Percentiles rank a stretch among this genome's conserved stretches.
These are phyloP conservation scores for Hydra vulgaris DNA, from an alignment of 30 jellyfish, hydroid and myxozoan genomes.

Conservation along the genomic window DNA sequence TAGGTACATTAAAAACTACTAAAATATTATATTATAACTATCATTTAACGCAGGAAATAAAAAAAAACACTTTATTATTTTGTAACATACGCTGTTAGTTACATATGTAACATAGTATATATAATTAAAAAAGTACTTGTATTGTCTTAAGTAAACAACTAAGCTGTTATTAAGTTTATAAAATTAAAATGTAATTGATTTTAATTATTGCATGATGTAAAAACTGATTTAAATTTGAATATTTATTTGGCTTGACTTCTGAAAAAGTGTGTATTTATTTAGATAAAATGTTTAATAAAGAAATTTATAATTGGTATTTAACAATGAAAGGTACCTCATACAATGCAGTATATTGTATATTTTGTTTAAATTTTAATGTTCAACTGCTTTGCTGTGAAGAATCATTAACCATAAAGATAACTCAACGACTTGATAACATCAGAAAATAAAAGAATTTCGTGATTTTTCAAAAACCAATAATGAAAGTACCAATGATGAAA, in stretches of 20 bases:
- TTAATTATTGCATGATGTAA: background rate
- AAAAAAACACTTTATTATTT: no score
- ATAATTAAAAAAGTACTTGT: background rate
- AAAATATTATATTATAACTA: no score
- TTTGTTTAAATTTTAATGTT: background rate
- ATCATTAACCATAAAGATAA: background rate
- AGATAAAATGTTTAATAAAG: background rate
- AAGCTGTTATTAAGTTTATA: background rate
- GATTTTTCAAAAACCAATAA: background rate
- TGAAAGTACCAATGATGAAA: no score
- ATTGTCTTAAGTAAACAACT: background rate
- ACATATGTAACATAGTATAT: background rate
- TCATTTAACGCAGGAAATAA: background rate
- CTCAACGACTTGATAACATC: background rate
- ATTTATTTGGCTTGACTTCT: background rate
- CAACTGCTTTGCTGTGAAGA: background rate
- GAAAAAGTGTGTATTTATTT: no score
- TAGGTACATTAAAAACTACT: no score
- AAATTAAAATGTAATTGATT: background rate
- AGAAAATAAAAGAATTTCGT: background rate
- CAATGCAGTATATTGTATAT: background rate
- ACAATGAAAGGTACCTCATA: background rate
- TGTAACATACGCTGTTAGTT: background rate
- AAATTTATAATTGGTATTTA: background rate
- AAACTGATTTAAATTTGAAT: background rate